Conservation (phyloP, 1,140 invertebrate species). For the Leptopilina clavipes region DNA sequence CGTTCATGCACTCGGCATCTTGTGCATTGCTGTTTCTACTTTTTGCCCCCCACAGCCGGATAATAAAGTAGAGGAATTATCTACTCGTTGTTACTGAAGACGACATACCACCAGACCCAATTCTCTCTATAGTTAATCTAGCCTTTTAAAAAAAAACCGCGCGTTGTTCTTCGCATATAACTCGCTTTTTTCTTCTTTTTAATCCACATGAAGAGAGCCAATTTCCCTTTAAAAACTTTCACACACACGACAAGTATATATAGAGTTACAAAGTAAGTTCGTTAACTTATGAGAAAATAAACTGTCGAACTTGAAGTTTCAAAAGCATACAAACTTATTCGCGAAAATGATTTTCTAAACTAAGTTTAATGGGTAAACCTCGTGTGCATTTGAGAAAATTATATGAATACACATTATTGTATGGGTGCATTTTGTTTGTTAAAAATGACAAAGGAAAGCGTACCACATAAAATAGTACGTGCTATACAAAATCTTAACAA, state of each 20-base stretch:
- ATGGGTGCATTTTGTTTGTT: no score
- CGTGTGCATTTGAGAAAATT: background rate
- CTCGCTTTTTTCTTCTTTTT: background rate
- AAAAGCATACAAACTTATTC: background rate
- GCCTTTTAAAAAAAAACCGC: background rate
- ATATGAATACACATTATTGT: no score
- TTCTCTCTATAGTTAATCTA: slow-evolving; percentile 26
- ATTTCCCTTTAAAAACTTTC: slow-evolving; percentile 7
- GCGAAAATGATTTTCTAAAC: background rate
- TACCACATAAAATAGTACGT: background rate
- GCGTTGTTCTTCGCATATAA: background rate
- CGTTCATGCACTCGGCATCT: slow-evolving; percentile 18
- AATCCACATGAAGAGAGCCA: background rate
- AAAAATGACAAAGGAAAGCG: background rate
- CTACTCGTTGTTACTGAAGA: slow-evolving; percentile 30
- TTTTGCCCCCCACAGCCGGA: slow-evolving; percentile 29
- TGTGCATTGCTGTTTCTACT: slow-evolving; percentile 35
- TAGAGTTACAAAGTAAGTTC: background rate
- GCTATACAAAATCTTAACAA: background rate
- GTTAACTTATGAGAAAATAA: slow-evolving; percentile 7
- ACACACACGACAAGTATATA: slow-evolving; percentile 6
- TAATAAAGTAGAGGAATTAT: slow-evolving; percentile 29
- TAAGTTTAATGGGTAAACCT: no score
- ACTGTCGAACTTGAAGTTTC: slow-evolving; percentile 8
- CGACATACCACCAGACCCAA: slow-evolving; percentile 23